Conservation (phyloP, 35 echinoderm and acorn worm genomes). For the Apostichopus californicus region DNA sequence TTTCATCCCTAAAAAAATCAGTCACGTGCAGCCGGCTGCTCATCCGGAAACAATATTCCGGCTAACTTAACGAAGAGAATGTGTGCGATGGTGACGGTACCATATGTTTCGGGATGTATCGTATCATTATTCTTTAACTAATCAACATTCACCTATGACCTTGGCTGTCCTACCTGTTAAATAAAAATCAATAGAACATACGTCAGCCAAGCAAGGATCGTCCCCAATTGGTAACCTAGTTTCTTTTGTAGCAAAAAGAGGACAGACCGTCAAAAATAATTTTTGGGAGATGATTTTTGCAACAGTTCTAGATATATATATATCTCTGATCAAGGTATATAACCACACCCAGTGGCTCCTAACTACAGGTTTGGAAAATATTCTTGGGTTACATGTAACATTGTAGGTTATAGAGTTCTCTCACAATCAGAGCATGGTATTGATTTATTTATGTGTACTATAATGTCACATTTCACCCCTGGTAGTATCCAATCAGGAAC, state of each 20-base stretch:
- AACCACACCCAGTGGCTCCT: too few relatives aligned
- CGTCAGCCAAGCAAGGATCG: not conserved
- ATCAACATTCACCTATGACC: slow-evolving; percentile 25
- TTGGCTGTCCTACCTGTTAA: slow-evolving; percentile 10
- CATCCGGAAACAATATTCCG: too few relatives aligned
- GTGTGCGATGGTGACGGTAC: not conserved
- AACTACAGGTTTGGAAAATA: too few relatives aligned
- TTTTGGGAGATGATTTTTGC: too few relatives aligned
- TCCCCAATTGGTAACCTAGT: not conserved
- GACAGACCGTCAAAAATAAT: not conserved
- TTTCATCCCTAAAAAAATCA: not conserved
- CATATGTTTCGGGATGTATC: not conserved
- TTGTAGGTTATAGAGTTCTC: too few relatives aligned
- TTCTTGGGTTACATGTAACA: too few relatives aligned
- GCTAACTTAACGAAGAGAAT: not conserved
- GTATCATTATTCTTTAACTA: not conserved
- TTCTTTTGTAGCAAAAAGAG: not conserved
- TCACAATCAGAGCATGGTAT: too few relatives aligned
- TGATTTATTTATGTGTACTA: too few relatives aligned
- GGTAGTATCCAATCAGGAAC: too few relatives aligned
- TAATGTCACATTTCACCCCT: too few relatives aligned
- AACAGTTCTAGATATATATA: too few relatives aligned
- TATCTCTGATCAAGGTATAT: too few relatives aligned
- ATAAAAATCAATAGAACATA: slow-evolving; percentile 37
- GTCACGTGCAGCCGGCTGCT: not conserved